Conservation (phyloP, 2,113 vertebrate genomes). For the Propithecus coquereli region DNA sequence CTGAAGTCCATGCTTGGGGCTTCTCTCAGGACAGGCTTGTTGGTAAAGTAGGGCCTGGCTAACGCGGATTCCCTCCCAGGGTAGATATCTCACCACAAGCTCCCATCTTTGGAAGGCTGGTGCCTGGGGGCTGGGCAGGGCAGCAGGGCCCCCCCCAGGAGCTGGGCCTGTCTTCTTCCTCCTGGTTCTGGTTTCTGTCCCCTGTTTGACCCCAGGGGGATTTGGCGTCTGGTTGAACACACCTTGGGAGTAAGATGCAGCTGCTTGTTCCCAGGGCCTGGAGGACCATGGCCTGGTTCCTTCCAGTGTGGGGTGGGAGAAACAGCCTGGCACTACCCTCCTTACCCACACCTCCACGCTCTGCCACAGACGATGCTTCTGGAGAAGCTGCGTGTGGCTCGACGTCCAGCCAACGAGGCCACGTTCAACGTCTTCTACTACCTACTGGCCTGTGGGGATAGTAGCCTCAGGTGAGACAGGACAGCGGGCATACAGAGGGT, state of each 20-base stretch:
- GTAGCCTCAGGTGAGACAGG: constrained; percentile 87
- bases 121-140: background rate
- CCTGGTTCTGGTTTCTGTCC: background rate
- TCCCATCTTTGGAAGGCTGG: background rate
- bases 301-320: background rate
- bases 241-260: background rate
- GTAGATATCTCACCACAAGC: background rate
- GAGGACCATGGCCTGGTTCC: background rate
- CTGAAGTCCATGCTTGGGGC: background rate
- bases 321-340: background rate
- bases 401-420: constrained; percentile 88
- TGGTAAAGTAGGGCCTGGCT: background rate
- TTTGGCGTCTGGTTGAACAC: background rate
- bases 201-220: background rate
- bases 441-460: constrained; percentile 93
- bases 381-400: constrained; percentile 93
- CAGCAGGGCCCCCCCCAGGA: too few relatives aligned
- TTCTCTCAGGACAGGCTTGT: background rate
- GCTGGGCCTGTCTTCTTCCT: background rate
- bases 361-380: constrained; percentile 91
- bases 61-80: background rate
- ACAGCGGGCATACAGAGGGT: background rate
- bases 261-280: background rate
- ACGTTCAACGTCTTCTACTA: constrained; percentile 97
- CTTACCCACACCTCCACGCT: background rate